A percentile compares a stretch with the other conserved stretches of the same genome.
phyloP scores from a whole-genome alignment of 2,888 invertebrate species.

The Muschampia plurimacula region DNA sequence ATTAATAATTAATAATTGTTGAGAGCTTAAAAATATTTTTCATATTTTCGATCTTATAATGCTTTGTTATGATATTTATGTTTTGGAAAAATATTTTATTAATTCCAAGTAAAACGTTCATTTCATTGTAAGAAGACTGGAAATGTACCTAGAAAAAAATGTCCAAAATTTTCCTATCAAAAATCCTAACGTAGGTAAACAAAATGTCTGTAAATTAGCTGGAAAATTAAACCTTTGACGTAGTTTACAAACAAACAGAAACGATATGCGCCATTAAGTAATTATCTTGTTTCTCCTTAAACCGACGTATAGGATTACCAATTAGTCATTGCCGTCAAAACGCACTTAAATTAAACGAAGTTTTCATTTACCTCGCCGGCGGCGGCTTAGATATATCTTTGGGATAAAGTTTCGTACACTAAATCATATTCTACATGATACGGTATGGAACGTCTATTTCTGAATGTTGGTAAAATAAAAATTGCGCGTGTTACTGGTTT shows the following conservation, averaged over 20 bases:
- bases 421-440: not conserved
- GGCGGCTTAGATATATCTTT: constrained; percentile 49
- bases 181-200: not conserved
- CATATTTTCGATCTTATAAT: no score
- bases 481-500: no score
- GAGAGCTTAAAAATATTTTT: no score
- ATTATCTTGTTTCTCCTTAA: constrained; percentile 47
- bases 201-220: constrained; percentile 4
- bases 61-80: no score
- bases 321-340: constrained; percentile 53
- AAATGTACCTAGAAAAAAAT: not conserved
- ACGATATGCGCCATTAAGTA: constrained; percentile 45
- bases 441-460: no score
- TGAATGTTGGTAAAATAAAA: no score
- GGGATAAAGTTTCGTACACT: constrained; percentile 44
- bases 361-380: constrained; percentile 42
- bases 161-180: not conserved
- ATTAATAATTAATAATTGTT: no score
- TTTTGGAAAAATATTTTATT: not conserved
- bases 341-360: constrained; percentile 53
- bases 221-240: constrained; percentile 37
- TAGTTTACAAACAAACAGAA: constrained; percentile 42
- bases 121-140: not conserved
- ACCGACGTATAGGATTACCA: constrained; percentile 50
- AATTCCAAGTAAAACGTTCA: not conserved